phyloP scores from a whole-genome alignment of 2,888 invertebrate species.

The Drosophila mercatorum region DNA sequence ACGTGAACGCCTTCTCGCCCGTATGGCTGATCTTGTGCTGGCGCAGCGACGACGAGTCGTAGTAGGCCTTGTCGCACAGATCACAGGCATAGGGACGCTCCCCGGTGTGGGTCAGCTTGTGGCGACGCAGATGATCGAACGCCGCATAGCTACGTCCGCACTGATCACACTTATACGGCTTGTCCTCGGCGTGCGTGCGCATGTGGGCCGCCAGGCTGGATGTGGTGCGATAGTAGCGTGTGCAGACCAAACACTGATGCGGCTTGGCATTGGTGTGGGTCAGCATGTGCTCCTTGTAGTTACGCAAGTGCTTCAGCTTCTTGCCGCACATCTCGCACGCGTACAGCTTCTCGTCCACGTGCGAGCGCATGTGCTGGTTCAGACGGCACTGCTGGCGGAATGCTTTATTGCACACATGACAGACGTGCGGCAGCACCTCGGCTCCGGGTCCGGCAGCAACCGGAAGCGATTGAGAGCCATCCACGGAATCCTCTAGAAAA shows the following conservation, averaged over 20 bases:
- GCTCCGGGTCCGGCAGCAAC: conserved; percentile 2
- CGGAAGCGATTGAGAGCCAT: conserved; percentile 2
- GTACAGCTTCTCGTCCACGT: conserved; percentile 83
- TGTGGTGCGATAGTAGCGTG: conserved; percentile 65
- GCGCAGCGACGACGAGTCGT: conserved; percentile 83
- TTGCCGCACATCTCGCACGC: conserved; percentile 83
- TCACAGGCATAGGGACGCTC: conserved; percentile 68
- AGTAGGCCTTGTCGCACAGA: conserved; percentile 83
- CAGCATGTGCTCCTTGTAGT: conserved; percentile 84
- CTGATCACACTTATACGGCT: conserved; percentile 82
- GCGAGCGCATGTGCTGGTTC: conserved; percentile 83
- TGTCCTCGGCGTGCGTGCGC: conserved; percentile 74
- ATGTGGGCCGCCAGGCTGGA: conserved; percentile 69
- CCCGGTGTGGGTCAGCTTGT: conserved; percentile 68
- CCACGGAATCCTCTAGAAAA: conserved; percentile 34
- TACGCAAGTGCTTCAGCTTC: conserved; percentile 83
- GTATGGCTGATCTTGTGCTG: conserved; percentile 83
- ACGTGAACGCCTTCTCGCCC: conserved; percentile 83
- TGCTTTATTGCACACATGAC: conserved; percentile 56
- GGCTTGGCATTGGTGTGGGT: conserved; percentile 79
- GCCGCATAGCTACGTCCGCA: conserved; percentile 67
- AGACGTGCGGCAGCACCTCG: conserved; percentile 51
- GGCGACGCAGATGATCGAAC: conserved; percentile 60
- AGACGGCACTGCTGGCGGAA: conserved; percentile 68
- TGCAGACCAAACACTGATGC: conserved; percentile 61